A percentile compares a stretch with the other conserved stretches of the same genome.
Evolutionary conservation across 2,113 vertebrate species (phyloP).

Genomic region (Gymnobelideus leadbeateri): DNA sequence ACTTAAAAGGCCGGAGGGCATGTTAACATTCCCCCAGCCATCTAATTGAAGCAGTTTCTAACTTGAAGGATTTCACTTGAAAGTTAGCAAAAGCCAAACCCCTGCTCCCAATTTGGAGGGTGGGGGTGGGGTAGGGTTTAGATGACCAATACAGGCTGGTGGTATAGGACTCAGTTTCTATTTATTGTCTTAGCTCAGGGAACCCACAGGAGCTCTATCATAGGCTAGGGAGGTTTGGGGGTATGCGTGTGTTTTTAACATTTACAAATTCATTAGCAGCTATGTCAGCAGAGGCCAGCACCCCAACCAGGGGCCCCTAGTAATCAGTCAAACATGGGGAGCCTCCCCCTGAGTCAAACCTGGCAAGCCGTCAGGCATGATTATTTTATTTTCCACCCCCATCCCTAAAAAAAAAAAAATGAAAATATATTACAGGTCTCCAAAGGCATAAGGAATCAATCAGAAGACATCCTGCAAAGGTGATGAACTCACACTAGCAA

Average conservation of each 20-base stretch:
- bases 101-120: conserved; percentile 25
- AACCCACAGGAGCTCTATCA: conserved; percentile 66
- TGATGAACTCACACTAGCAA: conserved; percentile 83
- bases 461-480: conserved; percentile 81
- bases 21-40: conserved; percentile 81
- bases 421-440: conserved; percentile 75
- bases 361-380: conserved; percentile 29
- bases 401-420: conserved; percentile 35
- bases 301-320: conserved; percentile 38
- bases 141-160: conserved; percentile 17
- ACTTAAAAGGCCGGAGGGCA: conserved; percentile 84
- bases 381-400: conserved; percentile 49
- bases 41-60: conserved; percentile 82
- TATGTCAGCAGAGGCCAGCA: conserved; percentile 66
- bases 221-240: conserved; percentile 58
- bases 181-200: neutral
- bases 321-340: conserved; percentile 49
- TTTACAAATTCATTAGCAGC: conserved; percentile 80
- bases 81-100: conserved; percentile 65
- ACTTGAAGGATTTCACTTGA: conserved; percentile 80
- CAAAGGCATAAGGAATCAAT: conserved; percentile 85
- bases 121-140: neutral
- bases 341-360: conserved; percentile 24
- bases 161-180: neutral
- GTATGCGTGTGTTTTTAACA: conserved; percentile 57